Conservation (phyloP, 2,888 invertebrate genomes). For the Ophion costatus region DNA sequence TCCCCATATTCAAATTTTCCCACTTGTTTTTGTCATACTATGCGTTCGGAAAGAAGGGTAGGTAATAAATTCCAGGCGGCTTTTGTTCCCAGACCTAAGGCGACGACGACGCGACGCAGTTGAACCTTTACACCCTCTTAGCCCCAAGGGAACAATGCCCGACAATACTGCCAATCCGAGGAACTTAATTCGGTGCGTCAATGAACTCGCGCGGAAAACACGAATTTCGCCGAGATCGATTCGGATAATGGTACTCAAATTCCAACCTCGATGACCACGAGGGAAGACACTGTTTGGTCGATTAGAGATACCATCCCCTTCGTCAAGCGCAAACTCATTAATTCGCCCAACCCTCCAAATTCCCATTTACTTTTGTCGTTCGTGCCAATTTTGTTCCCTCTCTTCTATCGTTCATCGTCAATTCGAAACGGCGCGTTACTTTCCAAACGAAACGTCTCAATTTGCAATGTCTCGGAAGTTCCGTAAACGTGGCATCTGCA, state of each 20-base stretch:
- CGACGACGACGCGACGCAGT: conserved; percentile 8
- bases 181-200: conserved; percentile 18
- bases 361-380: conserved; percentile 4
- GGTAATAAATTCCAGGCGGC: neutral
- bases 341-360: neutral
- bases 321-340: neutral
- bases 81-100: conserved; percentile 17
- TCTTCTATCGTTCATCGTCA: neutral
- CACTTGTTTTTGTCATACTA: neutral
- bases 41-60: conserved; percentile 2
- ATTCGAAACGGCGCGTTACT: neutral
- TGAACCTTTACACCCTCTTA: conserved; percentile 15
- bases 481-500: neutral
- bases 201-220: conserved; percentile 11
- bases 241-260: conserved; percentile 3
- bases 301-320: conserved; percentile 4
- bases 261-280: neutral
- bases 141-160: conserved; percentile 12
- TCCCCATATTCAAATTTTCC: neutral
- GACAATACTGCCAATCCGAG: conserved; percentile 4
- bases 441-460: neutral
- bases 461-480: neutral
- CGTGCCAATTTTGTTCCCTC: neutral
- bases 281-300: conserved; percentile 3
- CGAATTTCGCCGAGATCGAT: neutral